phyloP scores from a whole-genome alignment of 2,113 vertebrate genomes.

The Oceanodroma tethys region DNA sequence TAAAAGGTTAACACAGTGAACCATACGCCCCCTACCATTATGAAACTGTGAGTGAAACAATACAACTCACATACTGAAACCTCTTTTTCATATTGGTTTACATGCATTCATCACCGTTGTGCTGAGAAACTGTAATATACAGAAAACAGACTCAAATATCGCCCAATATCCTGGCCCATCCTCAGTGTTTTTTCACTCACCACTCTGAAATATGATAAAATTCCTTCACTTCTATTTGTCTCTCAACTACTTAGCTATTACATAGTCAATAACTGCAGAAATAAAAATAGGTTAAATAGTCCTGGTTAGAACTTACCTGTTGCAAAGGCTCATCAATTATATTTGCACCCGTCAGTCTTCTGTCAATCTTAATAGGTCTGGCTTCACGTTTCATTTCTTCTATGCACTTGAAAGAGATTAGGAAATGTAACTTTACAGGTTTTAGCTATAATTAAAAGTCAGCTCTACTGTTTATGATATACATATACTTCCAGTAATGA shows the following conservation, averaged over 20 bases:
- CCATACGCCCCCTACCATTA: background rate
- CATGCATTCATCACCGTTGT: background rate
- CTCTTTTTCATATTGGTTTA: background rate
- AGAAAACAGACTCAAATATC: background rate
- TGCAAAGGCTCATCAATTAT: conserved; percentile 98
- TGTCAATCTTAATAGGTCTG: conserved; percentile 92
- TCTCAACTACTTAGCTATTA: background rate
- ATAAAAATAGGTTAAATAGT: background rate
- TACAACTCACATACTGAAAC: background rate
- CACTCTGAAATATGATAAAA: background rate
- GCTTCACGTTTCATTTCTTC: conserved; percentile 95
- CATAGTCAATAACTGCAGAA: background rate
- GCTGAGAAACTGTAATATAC: background rate
- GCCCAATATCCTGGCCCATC: background rate
- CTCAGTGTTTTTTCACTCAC: background rate
- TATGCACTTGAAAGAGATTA: conserved; percentile 79
- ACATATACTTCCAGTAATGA: background rate
- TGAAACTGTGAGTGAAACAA: background rate
- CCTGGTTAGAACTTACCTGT: conserved; percentile 79
- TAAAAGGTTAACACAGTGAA: background rate
- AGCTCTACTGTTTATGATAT: background rate
- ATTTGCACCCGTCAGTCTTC: conserved; percentile 93
- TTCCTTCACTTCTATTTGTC: background rate
- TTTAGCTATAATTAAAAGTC: background rate
- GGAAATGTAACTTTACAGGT: background rate